Base-by-base conservation (phyloP, 1,140 invertebrate genomes). In the Trichomalopsis sarcophagae region DNA sequence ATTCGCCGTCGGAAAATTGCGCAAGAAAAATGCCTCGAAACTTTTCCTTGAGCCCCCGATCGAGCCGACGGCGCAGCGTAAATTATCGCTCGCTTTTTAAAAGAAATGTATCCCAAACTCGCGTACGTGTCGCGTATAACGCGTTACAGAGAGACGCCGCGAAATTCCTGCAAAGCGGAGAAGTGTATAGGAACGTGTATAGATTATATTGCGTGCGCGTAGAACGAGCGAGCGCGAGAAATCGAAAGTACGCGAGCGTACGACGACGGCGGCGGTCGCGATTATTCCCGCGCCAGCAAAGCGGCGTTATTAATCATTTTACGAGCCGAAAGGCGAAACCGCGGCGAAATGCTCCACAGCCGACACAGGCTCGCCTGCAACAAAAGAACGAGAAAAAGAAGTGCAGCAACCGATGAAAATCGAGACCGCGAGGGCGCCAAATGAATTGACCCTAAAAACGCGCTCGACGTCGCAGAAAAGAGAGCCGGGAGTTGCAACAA, bases 231-330 rank as follows among this genome's bases (percentile, higher is more conserved):
- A 21, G 55, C 9, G 3, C 9, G 40, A 81, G 44, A 82, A 62
- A 74, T 74, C 50, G 81, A 74, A 82, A 50, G 80, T 74, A 69
- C 30, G 40, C 50, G 81, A 74, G 75, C 33, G 80, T 74, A 69
- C 30, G 40, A 27, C 44, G 14, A 62, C 78, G 11, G 2, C 77
- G 21, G 27, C n/a, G 47, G 2, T 44, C 81, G 81, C 73, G 74
- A 83, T 62, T 50, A 78, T 73, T 44, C 55, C 66, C 36, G 27
- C 36, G 74, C 23, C 47, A 33, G 27, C 55, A 81, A 69, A 76
- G 73, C 55, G 36, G 55, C 79, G 80, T 71, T 82, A 86, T 86
- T 86, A 82, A 86, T 86, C 85, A 82, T 82, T 85, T 85, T 81
- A 81, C 84, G 80, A 81, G 62, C 84, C 75, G 81, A 86, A 86